These are phyloP conservation scores for Bradypodion pumilum DNA, from an alignment of 2,797 vertebrate genomes.

Conservation along the genomic window DNA sequence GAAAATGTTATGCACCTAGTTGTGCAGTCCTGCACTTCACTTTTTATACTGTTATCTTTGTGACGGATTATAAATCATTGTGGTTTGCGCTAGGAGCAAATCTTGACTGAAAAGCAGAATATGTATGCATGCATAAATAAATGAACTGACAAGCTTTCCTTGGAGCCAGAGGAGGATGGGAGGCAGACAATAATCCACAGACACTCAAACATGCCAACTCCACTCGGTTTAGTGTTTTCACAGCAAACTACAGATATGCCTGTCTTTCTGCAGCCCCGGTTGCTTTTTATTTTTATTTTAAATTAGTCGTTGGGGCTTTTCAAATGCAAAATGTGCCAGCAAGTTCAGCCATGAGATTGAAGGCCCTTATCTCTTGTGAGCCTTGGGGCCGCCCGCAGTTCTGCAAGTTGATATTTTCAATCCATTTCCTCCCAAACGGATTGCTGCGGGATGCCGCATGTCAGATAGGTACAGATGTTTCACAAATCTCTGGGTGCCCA, in stretches of 20 bases:
- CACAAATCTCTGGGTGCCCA: background rate
- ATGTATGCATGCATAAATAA: background rate
- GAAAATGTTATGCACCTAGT: background rate
- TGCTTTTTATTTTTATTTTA: no score
- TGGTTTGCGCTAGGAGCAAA: background rate
- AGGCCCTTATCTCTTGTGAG: background rate
- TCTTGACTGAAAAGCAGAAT: background rate
- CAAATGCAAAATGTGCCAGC: background rate
- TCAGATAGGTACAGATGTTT: background rate
- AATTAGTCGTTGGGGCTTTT: background rate
- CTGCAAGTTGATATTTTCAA: background rate
- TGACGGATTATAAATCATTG: background rate
- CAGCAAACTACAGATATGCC: background rate
- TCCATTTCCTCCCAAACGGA: background rate
- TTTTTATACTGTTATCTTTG: no score
- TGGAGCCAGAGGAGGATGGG: background rate
- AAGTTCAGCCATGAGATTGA: background rate
- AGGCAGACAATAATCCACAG: constrained; percentile 7
- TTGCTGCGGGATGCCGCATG: background rate
- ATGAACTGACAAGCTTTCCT: background rate
- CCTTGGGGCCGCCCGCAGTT: background rate
- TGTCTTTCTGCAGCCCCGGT: background rate
- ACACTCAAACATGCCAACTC: background rate
- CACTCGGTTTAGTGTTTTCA: background rate
- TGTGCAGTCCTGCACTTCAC: no score